These are phyloP conservation scores for Hafferia zeledoni DNA, from an alignment of 2,797 vertebrate genomes.

Conservation along the genomic window DNA sequence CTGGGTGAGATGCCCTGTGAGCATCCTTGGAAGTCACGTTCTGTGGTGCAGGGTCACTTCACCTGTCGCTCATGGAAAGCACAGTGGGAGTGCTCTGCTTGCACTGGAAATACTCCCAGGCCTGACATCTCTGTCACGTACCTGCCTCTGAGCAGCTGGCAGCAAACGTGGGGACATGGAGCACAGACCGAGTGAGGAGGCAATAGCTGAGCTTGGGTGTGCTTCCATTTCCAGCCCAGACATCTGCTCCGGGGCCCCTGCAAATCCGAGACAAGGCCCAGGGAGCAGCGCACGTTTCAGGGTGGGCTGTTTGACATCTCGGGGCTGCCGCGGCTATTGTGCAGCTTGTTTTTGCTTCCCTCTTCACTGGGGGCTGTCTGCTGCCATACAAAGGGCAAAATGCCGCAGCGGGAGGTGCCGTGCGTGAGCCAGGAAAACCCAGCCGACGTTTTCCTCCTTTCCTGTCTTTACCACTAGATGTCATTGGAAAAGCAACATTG, in stretches of 20 bases:
- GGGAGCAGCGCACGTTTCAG: not conserved
- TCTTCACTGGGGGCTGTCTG: not conserved
- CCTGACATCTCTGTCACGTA: not conserved
- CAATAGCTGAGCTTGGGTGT: fast-evolving
- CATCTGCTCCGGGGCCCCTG: not conserved
- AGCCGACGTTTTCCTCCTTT: not conserved
- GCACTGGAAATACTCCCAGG: fast-evolving
- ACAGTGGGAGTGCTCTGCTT: fast-evolving
- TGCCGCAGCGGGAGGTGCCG: not conserved
- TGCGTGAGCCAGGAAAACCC: not conserved
- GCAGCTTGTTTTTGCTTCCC: not conserved
- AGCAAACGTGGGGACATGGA: not conserved
- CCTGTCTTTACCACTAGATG: conserved; percentile 50
- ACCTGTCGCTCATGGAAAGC: not conserved
- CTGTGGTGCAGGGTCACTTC: fast-evolving
- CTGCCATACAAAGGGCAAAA: conserved; percentile 23
- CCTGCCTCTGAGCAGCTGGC: not conserved
- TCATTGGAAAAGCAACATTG: conserved; percentile 44
- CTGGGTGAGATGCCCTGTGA: fast-evolving
- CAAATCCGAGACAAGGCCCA: not conserved
- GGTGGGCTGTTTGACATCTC: not conserved
- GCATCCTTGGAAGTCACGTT: not conserved
- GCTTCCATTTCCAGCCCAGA: not conserved
- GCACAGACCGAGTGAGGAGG: not conserved
- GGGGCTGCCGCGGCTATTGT: not conserved